A percentile compares a stretch with the other conserved stretches of the same genome.
These are phyloP conservation scores for Eupelmus urozonus DNA, from an alignment of 2,888 invertebrate species.

Conservation along the genomic window DNA sequence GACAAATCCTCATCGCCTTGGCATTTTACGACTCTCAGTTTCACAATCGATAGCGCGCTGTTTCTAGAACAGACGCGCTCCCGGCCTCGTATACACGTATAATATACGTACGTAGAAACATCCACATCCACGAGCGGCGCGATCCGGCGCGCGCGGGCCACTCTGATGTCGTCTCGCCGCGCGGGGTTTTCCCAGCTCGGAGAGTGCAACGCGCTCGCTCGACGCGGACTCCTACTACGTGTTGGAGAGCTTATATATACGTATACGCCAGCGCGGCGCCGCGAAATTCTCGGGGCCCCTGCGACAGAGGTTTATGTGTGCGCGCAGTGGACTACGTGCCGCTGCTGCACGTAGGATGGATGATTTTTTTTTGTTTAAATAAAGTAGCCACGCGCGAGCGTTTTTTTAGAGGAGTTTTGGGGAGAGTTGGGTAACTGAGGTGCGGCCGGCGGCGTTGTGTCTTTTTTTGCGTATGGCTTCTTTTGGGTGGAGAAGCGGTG, in stretches of 20 bases:
- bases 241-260: too few relatives aligned
- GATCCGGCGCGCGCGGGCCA: not conserved
- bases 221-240: not conserved
- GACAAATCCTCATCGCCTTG: too few relatives aligned
- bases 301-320: too few relatives aligned
- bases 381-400: not conserved
- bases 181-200: conserved; percentile 37
- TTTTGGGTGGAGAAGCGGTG: too few relatives aligned
- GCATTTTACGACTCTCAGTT: too few relatives aligned
- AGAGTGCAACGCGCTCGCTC: conserved; percentile 28
- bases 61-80: not conserved
- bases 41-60: conserved; percentile 4
- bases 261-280: conserved; percentile 32
- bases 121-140: not conserved
- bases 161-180: conserved; percentile 8
- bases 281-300: conserved; percentile 27
- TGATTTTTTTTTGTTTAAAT: not conserved
- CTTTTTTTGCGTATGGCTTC: not conserved
- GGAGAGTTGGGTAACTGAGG: not conserved
- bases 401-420: not conserved
- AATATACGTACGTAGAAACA: too few relatives aligned
- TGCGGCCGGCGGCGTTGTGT: not conserved
- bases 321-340: too few relatives aligned
- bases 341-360: not conserved
- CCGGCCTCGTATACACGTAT: not conserved